Percentiles rank a stretch among this genome's conserved stretches.
phyloP scores from a whole-genome alignment of 2,888 invertebrate species.

The Dryobota labecula region DNA sequence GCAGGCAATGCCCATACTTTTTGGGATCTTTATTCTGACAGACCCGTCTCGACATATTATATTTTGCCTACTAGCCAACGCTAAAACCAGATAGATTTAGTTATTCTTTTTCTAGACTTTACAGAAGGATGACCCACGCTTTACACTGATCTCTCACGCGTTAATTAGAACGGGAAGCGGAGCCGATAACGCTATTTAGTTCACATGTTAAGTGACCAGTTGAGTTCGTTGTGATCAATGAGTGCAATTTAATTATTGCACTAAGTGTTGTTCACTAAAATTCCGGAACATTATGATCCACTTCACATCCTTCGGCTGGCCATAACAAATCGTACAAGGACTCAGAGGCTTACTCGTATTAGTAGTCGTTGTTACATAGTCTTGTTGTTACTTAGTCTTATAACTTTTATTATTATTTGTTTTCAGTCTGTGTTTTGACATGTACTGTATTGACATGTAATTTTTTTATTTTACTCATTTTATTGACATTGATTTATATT shows the following conservation, averaged over 20 bases:
- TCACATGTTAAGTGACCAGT: slow-evolving; percentile 3
- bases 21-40: not conserved
- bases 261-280: not conserved
- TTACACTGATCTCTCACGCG: not conserved
- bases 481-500: too few relatives aligned
- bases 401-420: too few relatives aligned
- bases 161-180: slow-evolving; percentile 29
- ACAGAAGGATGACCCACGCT: not conserved
- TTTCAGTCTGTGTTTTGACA: too few relatives aligned
- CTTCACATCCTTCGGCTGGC: not conserved
- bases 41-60: not conserved
- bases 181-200: slow-evolving; percentile 27
- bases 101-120: not conserved
- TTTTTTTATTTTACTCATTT: too few relatives aligned
- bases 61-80: not conserved
- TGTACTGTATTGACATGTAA: too few relatives aligned
- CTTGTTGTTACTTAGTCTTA: too few relatives aligned
- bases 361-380: too few relatives aligned
- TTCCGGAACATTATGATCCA: not conserved
- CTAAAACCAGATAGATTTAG: not conserved
- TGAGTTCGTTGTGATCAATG: slow-evolving; percentile 16
- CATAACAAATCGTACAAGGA: not conserved
- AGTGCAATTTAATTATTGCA: not conserved
- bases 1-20: not conserved
- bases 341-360: too few relatives aligned